These are phyloP conservation scores for Steinernema hermaphroditum DNA, from an alignment of 2,888 invertebrate species.

Conservation along the genomic window DNA sequence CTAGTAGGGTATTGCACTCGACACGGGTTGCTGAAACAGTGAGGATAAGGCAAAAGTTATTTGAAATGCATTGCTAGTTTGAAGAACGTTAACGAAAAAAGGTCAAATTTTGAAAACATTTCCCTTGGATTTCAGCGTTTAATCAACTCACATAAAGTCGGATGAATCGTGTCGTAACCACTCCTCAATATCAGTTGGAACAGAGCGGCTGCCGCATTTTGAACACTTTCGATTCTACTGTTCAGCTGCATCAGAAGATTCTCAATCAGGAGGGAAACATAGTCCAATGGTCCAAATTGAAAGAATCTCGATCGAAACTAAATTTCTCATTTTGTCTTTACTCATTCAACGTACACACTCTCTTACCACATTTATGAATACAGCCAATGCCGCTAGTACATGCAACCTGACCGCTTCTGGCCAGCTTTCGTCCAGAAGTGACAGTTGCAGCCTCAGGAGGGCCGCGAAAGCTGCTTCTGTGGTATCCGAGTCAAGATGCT, in stretches of 20 bases:
- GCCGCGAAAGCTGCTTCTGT: conserved; percentile 74
- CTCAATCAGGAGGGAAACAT: conserved; percentile 58
- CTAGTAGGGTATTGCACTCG: not conserved
- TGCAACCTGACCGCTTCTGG: conserved; percentile 87
- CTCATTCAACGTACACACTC: no score
- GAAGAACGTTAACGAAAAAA: no score
- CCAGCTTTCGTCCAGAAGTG: conserved; percentile 84
- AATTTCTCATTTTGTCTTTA: no score
- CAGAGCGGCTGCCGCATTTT: conserved; percentile 61
- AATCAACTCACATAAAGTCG: conserved; percentile 38
- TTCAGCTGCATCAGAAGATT: conserved; percentile 60
- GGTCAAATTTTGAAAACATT: no score
- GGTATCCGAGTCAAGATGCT: conserved; percentile 33
- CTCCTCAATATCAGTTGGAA: conserved; percentile 59
- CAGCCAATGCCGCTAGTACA: conserved; percentile 85
- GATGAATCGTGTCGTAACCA: conserved; percentile 59
- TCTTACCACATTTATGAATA: conserved; percentile 82
- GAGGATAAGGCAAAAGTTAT: no score
- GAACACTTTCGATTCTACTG: conserved; percentile 57
- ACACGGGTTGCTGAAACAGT: not conserved
- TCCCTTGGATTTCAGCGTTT: no score
- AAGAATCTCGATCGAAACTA: conserved; percentile 58
- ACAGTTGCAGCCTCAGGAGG: conserved; percentile 82
- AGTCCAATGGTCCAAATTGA: conserved; percentile 57
- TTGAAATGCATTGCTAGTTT: no score